Percentiles rank a stretch among this genome's conserved stretches.
phyloP scores from a whole-genome alignment of 2,797 vertebrate species.

The Phataginus tricuspis region DNA sequence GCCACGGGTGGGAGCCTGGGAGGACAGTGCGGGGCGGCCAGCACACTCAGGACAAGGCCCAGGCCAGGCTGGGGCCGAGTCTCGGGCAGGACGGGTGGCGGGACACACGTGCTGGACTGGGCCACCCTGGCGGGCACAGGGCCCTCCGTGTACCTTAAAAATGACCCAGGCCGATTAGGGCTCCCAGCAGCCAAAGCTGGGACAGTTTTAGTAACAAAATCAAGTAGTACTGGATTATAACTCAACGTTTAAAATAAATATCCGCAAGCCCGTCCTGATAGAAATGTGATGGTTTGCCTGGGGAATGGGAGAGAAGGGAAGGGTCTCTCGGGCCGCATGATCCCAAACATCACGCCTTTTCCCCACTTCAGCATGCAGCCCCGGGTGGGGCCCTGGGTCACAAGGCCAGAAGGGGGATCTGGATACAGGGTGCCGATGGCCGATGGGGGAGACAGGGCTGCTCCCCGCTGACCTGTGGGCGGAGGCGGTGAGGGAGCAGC shows the following conservation, averaged over 20 bases:
- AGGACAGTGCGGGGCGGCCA: fast-evolving
- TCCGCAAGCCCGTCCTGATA: fast-evolving
- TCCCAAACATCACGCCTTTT: fast-evolving
- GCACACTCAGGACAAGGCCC: not conserved
- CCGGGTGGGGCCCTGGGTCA: fast-evolving
- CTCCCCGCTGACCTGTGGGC: too few species aligned
- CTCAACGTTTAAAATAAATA: fast-evolving
- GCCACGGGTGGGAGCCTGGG: not conserved
- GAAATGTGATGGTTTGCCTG: too few species aligned
- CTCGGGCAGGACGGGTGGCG: fast-evolving
- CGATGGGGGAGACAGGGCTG: too few species aligned
- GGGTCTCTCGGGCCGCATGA: fast-evolving
- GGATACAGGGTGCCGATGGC: too few species aligned
- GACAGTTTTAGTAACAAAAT: fast-evolving
- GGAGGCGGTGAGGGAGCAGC: too few species aligned
- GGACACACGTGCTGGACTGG: fast-evolving
- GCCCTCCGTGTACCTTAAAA: not conserved
- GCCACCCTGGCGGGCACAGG: not conserved
- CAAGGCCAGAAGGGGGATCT: fast-evolving
- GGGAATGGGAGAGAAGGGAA: fast-evolving
- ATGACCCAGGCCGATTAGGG: fast-evolving
- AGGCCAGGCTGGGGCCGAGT: not conserved
- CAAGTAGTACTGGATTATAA: not conserved
- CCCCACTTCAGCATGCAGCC: fast-evolving
- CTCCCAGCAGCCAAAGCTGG: fast-evolving